These are phyloP conservation scores for Pantherophis vulpinus DNA, from an alignment of 2,797 vertebrate genomes.

Conservation along the genomic window DNA sequence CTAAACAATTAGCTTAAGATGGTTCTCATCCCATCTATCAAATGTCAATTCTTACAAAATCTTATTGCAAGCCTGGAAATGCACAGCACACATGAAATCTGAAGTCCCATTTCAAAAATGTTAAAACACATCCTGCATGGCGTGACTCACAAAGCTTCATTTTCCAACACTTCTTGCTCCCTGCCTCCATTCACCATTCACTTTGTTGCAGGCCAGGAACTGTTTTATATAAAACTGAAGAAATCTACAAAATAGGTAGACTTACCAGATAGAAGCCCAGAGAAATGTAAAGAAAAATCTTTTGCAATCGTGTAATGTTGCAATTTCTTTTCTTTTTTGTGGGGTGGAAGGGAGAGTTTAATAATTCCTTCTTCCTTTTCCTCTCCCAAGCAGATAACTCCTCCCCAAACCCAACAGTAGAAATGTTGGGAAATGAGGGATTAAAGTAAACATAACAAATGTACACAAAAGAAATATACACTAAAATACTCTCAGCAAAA, in stretches of 20 bases:
- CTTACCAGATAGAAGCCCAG: not conserved
- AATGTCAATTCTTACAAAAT: not conserved
- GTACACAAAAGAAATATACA: not conserved
- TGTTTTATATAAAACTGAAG: not conserved
- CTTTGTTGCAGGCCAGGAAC: not conserved
- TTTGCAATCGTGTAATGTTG: not conserved
- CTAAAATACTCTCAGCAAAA: not conserved
- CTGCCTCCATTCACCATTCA: not conserved
- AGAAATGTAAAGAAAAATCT: not conserved
- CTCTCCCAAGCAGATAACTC: not conserved
- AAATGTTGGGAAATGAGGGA: not conserved
- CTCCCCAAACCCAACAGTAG: not conserved
- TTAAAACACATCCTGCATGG: not conserved
- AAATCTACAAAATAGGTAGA: not conserved
- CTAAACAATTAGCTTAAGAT: not conserved
- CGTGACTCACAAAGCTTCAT: not conserved
- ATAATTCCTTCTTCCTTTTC: not conserved
- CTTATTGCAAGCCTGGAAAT: not conserved
- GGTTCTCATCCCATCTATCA: not conserved
- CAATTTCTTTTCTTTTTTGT: not conserved
- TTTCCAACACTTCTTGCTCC: not conserved
- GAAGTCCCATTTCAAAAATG: not conserved
- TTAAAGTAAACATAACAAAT: not conserved
- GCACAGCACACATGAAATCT: not conserved
- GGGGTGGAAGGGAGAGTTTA: not conserved